Percentiles rank a stretch among this genome's conserved stretches.
These are phyloP conservation scores for Microctonus hyperodae DNA, from an alignment of 2,888 invertebrate genomes.

Conservation along the genomic window DNA sequence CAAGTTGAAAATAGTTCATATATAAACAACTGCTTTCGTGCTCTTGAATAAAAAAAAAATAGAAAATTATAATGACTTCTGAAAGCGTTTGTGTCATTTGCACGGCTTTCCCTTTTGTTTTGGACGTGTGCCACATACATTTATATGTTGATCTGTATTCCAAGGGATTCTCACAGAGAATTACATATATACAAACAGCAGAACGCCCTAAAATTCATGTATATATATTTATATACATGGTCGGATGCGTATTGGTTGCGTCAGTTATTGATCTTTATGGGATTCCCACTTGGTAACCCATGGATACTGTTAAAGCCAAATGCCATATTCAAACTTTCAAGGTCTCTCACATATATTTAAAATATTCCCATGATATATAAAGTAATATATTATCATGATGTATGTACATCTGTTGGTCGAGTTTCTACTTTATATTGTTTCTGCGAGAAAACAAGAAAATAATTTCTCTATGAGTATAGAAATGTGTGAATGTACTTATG, in stretches of 20 bases:
- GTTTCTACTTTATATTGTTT: neutral
- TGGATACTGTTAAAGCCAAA: constrained; percentile 4
- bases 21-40: neutral
- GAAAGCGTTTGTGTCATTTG: neutral
- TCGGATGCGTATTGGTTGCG: constrained; percentile 34
- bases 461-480: constrained; percentile 6
- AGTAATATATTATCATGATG: neutral
- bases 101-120: neutral
- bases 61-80: neutral
- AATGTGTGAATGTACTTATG: neutral
- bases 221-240: neutral
- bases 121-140: neutral
- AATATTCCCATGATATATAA: neutral
- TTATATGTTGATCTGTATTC: neutral
- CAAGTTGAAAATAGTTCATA: neutral
- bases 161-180: neutral
- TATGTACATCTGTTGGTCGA: neutral
- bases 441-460: neutral
- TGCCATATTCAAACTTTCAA: constrained; percentile 23
- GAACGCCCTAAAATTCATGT: neutral
- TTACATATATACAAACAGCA: neutral
- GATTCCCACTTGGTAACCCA: constrained; percentile 33
- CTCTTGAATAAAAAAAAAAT: neutral
- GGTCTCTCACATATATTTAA: constrained; percentile 14
- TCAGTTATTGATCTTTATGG: constrained; percentile 38